Evolutionary conservation across 2,888 invertebrate species (phyloP).

Genomic region (Watsonalla cultraria): DNA sequence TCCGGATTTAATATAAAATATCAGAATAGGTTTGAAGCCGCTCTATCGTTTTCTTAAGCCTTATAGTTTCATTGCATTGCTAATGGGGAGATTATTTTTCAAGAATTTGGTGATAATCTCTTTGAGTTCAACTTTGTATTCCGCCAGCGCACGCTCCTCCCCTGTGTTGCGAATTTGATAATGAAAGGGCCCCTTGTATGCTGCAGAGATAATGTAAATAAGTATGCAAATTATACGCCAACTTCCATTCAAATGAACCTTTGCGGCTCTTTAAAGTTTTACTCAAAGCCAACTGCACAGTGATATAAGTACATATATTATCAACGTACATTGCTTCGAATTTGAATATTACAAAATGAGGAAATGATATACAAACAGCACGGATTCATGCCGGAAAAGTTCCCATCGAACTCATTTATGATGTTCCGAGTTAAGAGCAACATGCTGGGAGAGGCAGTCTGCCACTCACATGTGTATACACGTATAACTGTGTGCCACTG

Average conservation of each 20-base stretch:
- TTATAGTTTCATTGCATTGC: slow-evolving; percentile 48
- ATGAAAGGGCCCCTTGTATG: slow-evolving; percentile 76
- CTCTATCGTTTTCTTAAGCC: slow-evolving; percentile 12
- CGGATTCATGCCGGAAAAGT: slow-evolving; percentile 48
- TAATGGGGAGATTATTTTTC: slow-evolving; percentile 62
- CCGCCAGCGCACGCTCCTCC: slow-evolving; percentile 46
- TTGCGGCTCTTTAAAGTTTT: slow-evolving; percentile 70
- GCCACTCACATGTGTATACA: slow-evolving; percentile 12
- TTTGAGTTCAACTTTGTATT: slow-evolving; percentile 69
- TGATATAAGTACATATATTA: slow-evolving; percentile 38
- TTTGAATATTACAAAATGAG: slow-evolving; percentile 57
- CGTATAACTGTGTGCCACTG: slow-evolving; percentile 6
- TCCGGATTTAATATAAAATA: too few species aligned
- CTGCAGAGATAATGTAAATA: slow-evolving; percentile 78
- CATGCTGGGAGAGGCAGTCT: slow-evolving; percentile 26
- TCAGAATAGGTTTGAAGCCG: neutral
- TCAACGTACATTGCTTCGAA: slow-evolving; percentile 25
- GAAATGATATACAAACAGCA: slow-evolving; percentile 56
- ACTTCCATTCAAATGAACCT: slow-evolving; percentile 75
- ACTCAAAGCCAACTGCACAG: slow-evolving; percentile 54
- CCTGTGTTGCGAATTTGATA: slow-evolving; percentile 73
- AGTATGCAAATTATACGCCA: slow-evolving; percentile 75
- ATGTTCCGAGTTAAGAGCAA: slow-evolving; percentile 35
- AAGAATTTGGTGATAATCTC: slow-evolving; percentile 65
- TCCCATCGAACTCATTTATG: slow-evolving; percentile 48